phyloP scores from a whole-genome alignment of 2,888 invertebrate species.

The Escarpia spicata region DNA sequence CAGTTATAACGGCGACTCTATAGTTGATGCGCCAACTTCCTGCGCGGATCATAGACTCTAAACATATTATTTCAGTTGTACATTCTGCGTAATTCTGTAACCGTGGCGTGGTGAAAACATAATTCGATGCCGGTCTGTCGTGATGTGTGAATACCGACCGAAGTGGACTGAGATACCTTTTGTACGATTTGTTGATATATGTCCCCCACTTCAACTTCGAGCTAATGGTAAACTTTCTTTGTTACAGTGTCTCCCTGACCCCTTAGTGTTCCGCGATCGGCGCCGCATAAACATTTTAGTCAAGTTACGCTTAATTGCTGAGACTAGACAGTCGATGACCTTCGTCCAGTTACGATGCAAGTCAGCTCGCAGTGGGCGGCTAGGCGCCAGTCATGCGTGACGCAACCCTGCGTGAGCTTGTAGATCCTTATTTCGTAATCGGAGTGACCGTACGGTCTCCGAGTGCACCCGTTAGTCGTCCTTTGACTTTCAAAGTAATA shows the following conservation, averaged over 20 bases:
- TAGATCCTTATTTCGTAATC: not conserved
- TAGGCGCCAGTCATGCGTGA: not conserved
- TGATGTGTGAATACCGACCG: not conserved
- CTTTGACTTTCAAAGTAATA: not conserved
- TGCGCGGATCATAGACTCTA: not conserved
- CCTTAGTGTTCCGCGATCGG: not conserved
- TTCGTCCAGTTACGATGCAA: not conserved
- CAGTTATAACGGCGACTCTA: too few species aligned
- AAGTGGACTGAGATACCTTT: not conserved
- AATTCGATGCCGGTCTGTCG: not conserved
- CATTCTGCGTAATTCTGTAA: not conserved
- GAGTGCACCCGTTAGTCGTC: not conserved
- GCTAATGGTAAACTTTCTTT: not conserved
- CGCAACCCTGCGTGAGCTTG: not conserved
- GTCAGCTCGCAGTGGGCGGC: not conserved
- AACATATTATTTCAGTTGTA: not conserved
- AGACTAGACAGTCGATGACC: not conserved
- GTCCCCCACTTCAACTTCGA: not conserved
- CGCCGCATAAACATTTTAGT: not conserved
- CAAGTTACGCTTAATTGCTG: not conserved
- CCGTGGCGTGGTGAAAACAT: not conserved
- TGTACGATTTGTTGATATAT: not conserved
- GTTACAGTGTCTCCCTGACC: not conserved
- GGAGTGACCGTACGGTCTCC: not conserved
- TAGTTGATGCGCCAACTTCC: too few species aligned